Percentiles rank a stretch among this genome's conserved stretches.
phyloP scores from a whole-genome alignment of 2,888 invertebrate species.

The Choristoneura rosaceana region DNA sequence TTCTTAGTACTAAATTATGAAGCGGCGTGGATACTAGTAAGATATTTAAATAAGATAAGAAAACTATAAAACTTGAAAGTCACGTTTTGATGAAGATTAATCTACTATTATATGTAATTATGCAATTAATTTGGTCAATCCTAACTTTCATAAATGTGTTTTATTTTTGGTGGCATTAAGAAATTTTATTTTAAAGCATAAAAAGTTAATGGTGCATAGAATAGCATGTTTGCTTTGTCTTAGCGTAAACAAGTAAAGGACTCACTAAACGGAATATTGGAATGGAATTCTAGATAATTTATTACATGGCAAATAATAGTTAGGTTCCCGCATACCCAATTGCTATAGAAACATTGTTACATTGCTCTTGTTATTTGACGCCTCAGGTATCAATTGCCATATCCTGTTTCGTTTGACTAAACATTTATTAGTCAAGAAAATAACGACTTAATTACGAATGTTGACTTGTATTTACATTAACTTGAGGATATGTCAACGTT shows the following conservation, averaged over 20 bases:
- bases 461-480: background rate
- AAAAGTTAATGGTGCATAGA: background rate
- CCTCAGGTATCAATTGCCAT: background rate
- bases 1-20: background rate
- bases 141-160: background rate
- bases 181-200: constrained; percentile 8
- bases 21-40: background rate
- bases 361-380: background rate
- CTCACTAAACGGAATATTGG: background rate
- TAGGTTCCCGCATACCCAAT: background rate
- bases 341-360: background rate
- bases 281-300: background rate
- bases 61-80: constrained; percentile 5
- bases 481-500: background rate
- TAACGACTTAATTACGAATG: background rate
- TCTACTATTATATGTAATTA: background rate
- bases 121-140: background rate
- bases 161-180: constrained; percentile 12
- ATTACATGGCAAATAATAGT: background rate
- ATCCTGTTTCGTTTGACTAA: constrained; percentile 1
- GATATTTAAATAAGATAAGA: constrained; percentile 3
- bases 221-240: constrained; percentile 12
- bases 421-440: background rate
- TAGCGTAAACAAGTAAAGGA: background rate
- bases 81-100: constrained; percentile 20